Evolutionary conservation across 2,888 invertebrate species (phyloP).

Genomic region (Physocephala rufipes): DNA sequence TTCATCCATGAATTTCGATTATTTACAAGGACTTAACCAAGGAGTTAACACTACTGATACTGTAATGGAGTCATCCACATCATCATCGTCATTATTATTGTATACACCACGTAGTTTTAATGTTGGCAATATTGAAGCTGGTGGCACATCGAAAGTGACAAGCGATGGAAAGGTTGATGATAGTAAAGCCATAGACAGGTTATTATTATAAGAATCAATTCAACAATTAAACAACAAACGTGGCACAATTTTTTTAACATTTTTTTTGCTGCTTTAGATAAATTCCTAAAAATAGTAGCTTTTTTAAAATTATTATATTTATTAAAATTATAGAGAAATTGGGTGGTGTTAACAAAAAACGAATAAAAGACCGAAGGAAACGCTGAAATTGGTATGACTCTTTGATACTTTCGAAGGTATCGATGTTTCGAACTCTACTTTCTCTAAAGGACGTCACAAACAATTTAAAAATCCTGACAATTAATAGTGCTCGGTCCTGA

Average conservation of each 20-base stretch:
- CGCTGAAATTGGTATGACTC: too few species aligned
- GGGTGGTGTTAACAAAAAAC: too few species aligned
- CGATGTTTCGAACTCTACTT: too few species aligned
- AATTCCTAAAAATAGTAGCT: too few species aligned
- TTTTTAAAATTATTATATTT: too few species aligned
- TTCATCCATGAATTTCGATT: conserved; percentile 63
- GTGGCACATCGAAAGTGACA: conserved; percentile 38
- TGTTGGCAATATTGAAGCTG: conserved; percentile 36
- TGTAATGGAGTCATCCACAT: conserved; percentile 39
- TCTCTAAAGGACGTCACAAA: too few species aligned
- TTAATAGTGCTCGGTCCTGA: too few species aligned
- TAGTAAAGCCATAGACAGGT: conserved; percentile 64
- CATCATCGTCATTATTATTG: conserved; percentile 43
- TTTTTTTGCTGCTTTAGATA: neutral
- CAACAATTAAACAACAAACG: neutral
- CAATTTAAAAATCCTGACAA: too few species aligned
- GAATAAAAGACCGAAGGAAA: too few species aligned
- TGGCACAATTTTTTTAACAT: neutral
- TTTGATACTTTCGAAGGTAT: too few species aligned
- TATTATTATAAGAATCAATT: conserved; percentile 50
- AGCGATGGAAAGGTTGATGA: conserved; percentile 57
- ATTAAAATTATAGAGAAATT: too few species aligned
- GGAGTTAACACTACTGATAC: conserved; percentile 39
- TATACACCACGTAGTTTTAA: conserved; percentile 45
- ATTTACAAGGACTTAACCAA: conserved; percentile 57